Evolutionary conservation across 2,113 vertebrate genomes (phyloP).

Genomic region (Neogobius melanostomus): DNA sequence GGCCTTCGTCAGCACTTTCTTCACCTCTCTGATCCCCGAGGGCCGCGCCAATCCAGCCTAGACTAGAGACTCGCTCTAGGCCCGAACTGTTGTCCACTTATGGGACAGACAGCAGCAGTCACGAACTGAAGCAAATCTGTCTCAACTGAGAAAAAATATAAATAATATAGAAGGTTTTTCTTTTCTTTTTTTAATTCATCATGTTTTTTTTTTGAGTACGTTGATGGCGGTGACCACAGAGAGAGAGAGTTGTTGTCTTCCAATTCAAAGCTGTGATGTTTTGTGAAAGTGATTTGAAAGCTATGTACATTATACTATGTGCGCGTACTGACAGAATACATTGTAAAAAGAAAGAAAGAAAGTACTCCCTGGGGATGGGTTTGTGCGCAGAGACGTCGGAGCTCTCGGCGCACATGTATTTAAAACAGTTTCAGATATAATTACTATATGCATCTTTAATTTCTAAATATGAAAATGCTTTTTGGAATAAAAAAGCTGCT

Average conservation of each 20-base stretch:
- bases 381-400: slow-evolving; percentile 41
- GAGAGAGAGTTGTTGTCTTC: slow-evolving; percentile 41
- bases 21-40: slow-evolving; percentile 95
- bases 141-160: not conserved
- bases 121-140: not conserved
- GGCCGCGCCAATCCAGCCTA: slow-evolving; percentile 84
- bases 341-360: slow-evolving; percentile 6
- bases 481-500: slow-evolving; percentile 68
- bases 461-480: slow-evolving; percentile 55
- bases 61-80: slow-evolving; percentile 75
- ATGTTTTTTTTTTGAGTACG: slow-evolving; percentile 17
- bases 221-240: not conserved
- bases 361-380: not conserved
- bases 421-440: slow-evolving; percentile 69
- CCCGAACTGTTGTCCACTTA: not conserved
- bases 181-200: slow-evolving; percentile 7
- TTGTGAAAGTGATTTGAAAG: slow-evolving; percentile 17
- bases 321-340: not conserved
- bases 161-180: not conserved
- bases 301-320: not conserved
- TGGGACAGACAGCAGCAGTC: no score
- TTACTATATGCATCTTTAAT: slow-evolving; percentile 66
- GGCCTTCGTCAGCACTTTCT: slow-evolving; percentile 96
- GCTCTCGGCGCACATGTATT: slow-evolving; percentile 65
- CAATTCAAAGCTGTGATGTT: slow-evolving; percentile 37